Evolutionary conservation across 2,797 vertebrate species (phyloP).

Genomic region (Tolypeutes matacus): DNA sequence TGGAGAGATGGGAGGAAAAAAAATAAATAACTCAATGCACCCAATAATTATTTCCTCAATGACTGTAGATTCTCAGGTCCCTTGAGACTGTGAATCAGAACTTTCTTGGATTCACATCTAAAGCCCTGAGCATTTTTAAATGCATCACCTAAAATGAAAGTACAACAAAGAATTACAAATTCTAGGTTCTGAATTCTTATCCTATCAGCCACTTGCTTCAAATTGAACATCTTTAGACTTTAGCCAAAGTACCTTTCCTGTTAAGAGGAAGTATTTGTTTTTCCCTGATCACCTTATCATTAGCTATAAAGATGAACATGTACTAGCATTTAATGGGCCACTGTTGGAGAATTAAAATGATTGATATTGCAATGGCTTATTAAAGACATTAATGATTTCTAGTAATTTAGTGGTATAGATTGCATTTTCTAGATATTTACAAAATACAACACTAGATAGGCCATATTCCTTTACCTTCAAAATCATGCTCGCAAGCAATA

Average conservation of each 20-base stretch:
- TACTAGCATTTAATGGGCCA: background rate
- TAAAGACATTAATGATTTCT: background rate
- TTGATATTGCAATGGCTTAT: background rate
- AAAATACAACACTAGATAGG: slow-evolving; percentile 54
- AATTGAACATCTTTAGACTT: background rate
- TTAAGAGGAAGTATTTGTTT: background rate
- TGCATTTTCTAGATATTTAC: slow-evolving; percentile 63
- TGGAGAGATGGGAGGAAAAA: slow-evolving; percentile 76
- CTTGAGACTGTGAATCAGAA: slow-evolving; percentile 30
- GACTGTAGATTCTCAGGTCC: background rate
- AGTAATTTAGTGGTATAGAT: slow-evolving; percentile 1
- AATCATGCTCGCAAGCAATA: slow-evolving; percentile 10
- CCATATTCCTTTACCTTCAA: slow-evolving; percentile 60
- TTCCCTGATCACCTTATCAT: background rate
- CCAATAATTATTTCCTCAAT: slow-evolving; percentile 80
- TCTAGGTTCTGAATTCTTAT: background rate
- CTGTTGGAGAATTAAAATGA: background rate
- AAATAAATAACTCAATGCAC: background rate
- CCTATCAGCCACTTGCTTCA: background rate
- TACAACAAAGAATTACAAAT: background rate
- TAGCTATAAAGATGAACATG: background rate
- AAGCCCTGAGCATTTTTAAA: background rate
- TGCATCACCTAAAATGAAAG: background rate
- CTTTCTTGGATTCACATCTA: background rate
- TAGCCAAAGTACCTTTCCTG: background rate